Conservation (phyloP, 2,797 vertebrate genomes). For the Danio jaintianensis region DNA sequence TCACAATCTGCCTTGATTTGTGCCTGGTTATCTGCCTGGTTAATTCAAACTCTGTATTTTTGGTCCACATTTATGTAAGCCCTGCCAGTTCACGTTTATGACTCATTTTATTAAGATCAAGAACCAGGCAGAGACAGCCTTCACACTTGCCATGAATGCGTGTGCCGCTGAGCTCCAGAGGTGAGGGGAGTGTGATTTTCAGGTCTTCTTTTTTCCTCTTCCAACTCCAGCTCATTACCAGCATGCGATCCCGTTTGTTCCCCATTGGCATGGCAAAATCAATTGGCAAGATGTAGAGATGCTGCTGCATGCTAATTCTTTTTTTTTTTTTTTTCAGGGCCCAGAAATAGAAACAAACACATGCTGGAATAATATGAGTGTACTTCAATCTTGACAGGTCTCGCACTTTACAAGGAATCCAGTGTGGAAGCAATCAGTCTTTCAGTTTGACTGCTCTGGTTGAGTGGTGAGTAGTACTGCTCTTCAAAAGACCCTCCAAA, state of each 20-base stretch:
- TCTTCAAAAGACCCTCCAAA: conserved; percentile 24
- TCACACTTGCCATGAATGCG: conserved; percentile 1
- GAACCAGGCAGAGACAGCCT: background rate
- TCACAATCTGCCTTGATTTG: background rate
- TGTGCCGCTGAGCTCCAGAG: background rate
- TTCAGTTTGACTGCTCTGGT: conserved; percentile 32
- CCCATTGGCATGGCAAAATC: conserved; percentile 35
- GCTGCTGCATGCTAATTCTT: conserved; percentile 45
- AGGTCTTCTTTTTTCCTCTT: conserved; percentile 29
- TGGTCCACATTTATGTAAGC: background rate
- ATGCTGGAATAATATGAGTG: conserved; percentile 27
- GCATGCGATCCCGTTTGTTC: conserved; percentile 15
- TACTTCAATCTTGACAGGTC: conserved; percentile 26
- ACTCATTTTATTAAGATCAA: background rate
- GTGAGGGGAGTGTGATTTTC: conserved; percentile 4
- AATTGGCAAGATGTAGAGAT: conserved; percentile 48
- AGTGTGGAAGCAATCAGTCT: conserved; percentile 33
- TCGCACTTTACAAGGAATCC: conserved; percentile 13
- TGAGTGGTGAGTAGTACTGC: conserved; percentile 14
- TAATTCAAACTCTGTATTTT: background rate
- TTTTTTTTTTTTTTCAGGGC: background rate
- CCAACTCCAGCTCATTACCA: conserved; percentile 42
- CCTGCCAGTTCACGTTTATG: too few species aligned
- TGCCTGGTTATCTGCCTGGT: background rate
- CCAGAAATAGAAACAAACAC: conserved; percentile 38